Conservation (phyloP, 2,797 vertebrate species). For the Rhinophrynus dorsalis region DNA sequence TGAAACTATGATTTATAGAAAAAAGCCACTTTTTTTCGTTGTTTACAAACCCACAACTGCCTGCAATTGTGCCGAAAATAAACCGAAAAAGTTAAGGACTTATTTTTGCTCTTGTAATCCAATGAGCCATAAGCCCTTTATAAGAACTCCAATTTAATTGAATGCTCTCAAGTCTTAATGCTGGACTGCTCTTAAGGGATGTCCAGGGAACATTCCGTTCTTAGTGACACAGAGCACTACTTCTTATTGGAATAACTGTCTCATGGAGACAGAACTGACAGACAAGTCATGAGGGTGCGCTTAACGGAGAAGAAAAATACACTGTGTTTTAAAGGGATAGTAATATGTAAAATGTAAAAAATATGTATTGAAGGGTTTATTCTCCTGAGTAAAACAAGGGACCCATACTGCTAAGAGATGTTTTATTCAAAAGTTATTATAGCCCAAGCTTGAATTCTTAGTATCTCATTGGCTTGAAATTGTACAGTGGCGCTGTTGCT, state of each 20-base stretch:
- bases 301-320: too few relatives aligned
- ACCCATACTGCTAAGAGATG: too few relatives aligned
- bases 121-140: neutral
- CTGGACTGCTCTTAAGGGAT: slow-evolving; percentile 11
- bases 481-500: too few relatives aligned
- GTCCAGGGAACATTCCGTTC: slow-evolving; percentile 17
- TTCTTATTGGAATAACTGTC: slow-evolving; percentile 9
- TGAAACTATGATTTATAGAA: too few relatives aligned
- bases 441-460: too few relatives aligned
- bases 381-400: too few relatives aligned
- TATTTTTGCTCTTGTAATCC: neutral
- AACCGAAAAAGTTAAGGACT: neutral
- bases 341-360: too few relatives aligned
- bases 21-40: neutral
- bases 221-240: neutral
- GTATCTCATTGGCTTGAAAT: too few relatives aligned
- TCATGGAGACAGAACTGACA: slow-evolving; percentile 14
- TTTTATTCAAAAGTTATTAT: too few relatives aligned
- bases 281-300: slow-evolving; percentile 26
- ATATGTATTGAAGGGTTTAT: too few relatives aligned
- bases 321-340: too few relatives aligned
- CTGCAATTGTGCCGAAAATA: neutral
- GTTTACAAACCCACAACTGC: neutral
- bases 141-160: slow-evolving; percentile 36
- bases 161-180: neutral